Conservation (phyloP, 2,113 vertebrate species). For the Cheilinus undulatus region DNA sequence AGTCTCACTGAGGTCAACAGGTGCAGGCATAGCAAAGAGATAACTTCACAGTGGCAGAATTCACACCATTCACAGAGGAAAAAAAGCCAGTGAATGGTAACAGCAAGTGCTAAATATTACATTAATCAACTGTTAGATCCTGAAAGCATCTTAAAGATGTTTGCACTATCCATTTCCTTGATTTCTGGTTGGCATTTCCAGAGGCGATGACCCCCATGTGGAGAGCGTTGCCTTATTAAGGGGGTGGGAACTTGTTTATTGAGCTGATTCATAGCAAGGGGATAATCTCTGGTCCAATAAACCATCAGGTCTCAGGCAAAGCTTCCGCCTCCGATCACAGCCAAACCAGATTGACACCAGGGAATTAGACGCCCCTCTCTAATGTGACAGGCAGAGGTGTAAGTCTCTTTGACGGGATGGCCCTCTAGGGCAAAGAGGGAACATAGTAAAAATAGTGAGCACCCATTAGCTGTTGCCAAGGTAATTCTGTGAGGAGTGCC, state of each 20-base stretch:
- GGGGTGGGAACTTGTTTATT: slow-evolving; percentile 63
- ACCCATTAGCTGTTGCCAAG: slow-evolving; percentile 49
- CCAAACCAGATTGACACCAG: slow-evolving; percentile 63
- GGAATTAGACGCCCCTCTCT: slow-evolving; percentile 60
- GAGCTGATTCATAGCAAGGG: slow-evolving; percentile 67
- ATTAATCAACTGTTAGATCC: slow-evolving; percentile 27
- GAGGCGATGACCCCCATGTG: slow-evolving; percentile 45
- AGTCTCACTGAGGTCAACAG: slow-evolving; percentile 35
- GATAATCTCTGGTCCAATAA: slow-evolving; percentile 73
- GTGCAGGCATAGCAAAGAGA: slow-evolving; percentile 12
- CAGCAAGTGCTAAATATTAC: not conserved
- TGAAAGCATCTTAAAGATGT: slow-evolving; percentile 24
- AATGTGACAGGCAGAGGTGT: slow-evolving; percentile 47
- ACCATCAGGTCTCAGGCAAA: slow-evolving; percentile 60
- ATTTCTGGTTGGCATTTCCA: slow-evolving; percentile 44
- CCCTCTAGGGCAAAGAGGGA: slow-evolving; percentile 35
- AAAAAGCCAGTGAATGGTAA: slow-evolving; percentile 14
- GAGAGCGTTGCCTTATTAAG: slow-evolving; percentile 41
- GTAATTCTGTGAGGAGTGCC: slow-evolving; percentile 44
- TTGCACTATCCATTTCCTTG: slow-evolving; percentile 27
- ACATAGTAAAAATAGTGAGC: slow-evolving; percentile 47
- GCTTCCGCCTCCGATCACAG: slow-evolving; percentile 63
- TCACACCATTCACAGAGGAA: slow-evolving; percentile 12
- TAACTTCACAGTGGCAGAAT: slow-evolving; percentile 11
- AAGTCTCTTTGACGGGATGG: slow-evolving; percentile 62